Evolutionary conservation across 2,888 invertebrate genomes (phyloP), one percentile per base, ranked within the genome.

Genomic region (Selenia dentaria): DNA sequence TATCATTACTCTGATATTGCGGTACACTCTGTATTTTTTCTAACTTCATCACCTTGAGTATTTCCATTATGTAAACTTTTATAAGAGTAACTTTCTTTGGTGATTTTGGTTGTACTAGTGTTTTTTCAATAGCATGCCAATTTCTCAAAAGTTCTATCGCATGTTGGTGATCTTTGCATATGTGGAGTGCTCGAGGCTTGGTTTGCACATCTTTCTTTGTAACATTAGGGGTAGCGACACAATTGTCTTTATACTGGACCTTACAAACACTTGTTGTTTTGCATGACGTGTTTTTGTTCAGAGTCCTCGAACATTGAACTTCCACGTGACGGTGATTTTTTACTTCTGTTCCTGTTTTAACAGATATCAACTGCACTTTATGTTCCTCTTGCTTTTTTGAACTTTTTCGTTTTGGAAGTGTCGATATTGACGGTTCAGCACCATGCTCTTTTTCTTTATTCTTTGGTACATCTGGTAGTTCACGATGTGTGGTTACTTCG

Each of bases 21-120:
- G 78, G 71, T 38, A 78, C 38, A 47, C 47, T 69, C 58, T 78
- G 62, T 54, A 85, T 83, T 65, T 80, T 83, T 43, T 79, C 68
- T 8, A 79, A 48, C 39, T 67, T 69, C 1, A 84, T 60, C 13
- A 50, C 54, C 8, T 68, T 63, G 0, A 75, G 24, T 9, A 73
- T 42, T n/a, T 56, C 49, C 1, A 11, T 47, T 1, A 79, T 26
- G 29, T 54, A 62, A 0, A 46, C 44, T 60, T 66, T 78, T 1
- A 78, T 14, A 31, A 37, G 48, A 20, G 25, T 33, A 1, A 68
- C 11, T 42, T 47, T 48, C 12, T 47, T 52, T 1, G 33, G 2
- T 24, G 14, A 27, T 58, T 33, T 35, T 54, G 42, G 44, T 48
- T 1, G 24, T 2, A 12, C 51, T 36, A 13, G 25, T 27, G 4